phyloP scores from a whole-genome alignment of 2,888 invertebrate genomes.

The Cantharis lateralis region DNA sequence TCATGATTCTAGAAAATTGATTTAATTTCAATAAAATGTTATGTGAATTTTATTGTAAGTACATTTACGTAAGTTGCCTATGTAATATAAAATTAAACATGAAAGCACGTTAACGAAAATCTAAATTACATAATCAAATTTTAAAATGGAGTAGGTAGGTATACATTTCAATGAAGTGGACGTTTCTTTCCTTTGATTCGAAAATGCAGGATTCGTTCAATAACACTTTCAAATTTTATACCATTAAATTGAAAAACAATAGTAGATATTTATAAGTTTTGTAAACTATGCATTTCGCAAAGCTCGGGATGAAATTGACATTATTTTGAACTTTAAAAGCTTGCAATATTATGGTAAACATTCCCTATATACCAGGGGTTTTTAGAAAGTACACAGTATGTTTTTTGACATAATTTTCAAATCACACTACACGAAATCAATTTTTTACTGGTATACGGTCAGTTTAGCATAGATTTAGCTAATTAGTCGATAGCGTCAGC shows the following conservation, averaged over 20 bases:
- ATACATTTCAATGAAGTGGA: neutral
- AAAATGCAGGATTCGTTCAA: neutral
- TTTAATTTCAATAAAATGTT: neutral
- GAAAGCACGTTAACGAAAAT: neutral
- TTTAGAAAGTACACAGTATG: too few relatives aligned
- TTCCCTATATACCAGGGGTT: too few relatives aligned
- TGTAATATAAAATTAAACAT: neutral
- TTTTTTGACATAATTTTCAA: too few relatives aligned
- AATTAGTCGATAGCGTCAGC: too few relatives aligned
- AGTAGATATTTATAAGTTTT: neutral
- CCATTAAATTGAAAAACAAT: neutral
- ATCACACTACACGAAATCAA: too few relatives aligned
- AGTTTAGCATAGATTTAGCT: too few relatives aligned
- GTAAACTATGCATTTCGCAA: neutral
- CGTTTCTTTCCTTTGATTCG: neutral
- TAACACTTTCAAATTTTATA: neutral
- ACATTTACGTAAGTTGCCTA: neutral
- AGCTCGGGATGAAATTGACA: neutral
- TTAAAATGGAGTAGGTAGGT: neutral
- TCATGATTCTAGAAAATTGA: neutral
- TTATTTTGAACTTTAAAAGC: too few relatives aligned
- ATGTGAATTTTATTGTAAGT: neutral
- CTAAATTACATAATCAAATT: neutral
- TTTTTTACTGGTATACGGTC: too few relatives aligned
- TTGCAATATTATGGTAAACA: too few relatives aligned